Percentiles rank a stretch among this genome's conserved stretches.
phyloP scores from a whole-genome alignment of 2,888 invertebrate genomes.

The Theristus sp. region DNA sequence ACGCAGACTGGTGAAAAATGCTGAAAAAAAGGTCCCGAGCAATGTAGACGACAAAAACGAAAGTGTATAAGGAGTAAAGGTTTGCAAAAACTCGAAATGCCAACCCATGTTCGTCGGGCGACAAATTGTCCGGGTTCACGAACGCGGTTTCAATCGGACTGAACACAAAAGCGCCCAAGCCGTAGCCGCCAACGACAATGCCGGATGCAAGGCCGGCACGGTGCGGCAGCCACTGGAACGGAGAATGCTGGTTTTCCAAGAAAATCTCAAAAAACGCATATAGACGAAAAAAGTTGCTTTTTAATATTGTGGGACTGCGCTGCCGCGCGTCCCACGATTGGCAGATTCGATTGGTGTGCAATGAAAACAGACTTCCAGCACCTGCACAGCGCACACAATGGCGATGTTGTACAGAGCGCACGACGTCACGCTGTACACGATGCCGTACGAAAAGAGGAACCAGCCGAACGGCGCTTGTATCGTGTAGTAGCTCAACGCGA shows the following conservation, averaged over 20 bases:
- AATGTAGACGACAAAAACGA: no score
- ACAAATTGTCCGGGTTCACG: conserved; percentile 21
- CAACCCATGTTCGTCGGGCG: conserved; percentile 15
- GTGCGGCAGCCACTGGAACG: conserved; percentile 21
- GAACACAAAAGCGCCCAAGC: conserved; percentile 30
- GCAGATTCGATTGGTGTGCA: no score
- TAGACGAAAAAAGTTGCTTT: no score
- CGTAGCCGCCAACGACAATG: conserved; percentile 32
- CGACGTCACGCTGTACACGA: neutral
- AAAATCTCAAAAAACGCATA: no score
- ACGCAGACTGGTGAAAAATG: neutral
- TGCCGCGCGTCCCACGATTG: no score
- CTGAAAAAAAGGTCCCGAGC: neutral
- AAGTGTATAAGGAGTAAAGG: no score
- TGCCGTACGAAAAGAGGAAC: neutral
- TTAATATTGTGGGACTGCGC: no score
- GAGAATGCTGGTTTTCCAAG: neutral
- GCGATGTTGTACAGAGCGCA: neutral
- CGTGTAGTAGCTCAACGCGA: neutral
- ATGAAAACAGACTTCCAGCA: neutral
- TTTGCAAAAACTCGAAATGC: neutral
- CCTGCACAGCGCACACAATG: neutral
- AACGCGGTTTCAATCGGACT: conserved; percentile 27
- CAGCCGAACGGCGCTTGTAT: neutral
- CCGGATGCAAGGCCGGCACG: conserved; percentile 29